Conservation (phyloP, 1,140 invertebrate genomes). For the Drosophila malerkotliana region DNA sequence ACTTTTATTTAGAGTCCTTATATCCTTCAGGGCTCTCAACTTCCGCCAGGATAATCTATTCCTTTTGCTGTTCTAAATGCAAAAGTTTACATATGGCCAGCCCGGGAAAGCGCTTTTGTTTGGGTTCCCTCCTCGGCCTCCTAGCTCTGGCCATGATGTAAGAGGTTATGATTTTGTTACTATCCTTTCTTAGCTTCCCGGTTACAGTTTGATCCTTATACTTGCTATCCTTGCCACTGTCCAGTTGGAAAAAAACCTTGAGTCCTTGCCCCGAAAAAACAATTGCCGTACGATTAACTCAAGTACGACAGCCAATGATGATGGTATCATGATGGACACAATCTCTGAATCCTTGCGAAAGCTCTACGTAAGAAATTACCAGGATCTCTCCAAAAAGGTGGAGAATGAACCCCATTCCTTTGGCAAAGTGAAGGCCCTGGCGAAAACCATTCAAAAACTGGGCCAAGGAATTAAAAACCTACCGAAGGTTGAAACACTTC, state of each 20-base stretch:
- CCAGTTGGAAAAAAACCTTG: constrained; percentile 3
- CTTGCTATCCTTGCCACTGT: constrained; percentile 14
- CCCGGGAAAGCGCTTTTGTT: not conserved
- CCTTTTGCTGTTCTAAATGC: not conserved
- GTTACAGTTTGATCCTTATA: not conserved
- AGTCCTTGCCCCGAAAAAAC: not conserved
- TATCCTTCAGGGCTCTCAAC: too few relatives aligned
- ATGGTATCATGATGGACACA: not conserved
- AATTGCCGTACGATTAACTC: not conserved
- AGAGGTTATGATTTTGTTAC: not conserved
- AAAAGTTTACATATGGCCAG: not conserved
- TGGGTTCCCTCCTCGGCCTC: not conserved
- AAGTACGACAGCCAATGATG: not conserved
- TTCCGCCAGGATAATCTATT: constrained; percentile 7
- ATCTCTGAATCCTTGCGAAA: not conserved
- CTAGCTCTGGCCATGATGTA: constrained; percentile 26
- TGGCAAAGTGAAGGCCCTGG: not conserved
- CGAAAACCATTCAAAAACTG: not conserved
- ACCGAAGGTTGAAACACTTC: not conserved
- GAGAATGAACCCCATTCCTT: not conserved
- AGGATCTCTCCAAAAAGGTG: not conserved
- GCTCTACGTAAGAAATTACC: constrained; percentile 4
- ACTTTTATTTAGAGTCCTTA: too few relatives aligned
- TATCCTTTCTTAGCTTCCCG: not conserved
- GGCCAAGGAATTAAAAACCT: not conserved